phyloP scores from a whole-genome alignment of 2,888 invertebrate species.

The Dascillus cervinus region DNA sequence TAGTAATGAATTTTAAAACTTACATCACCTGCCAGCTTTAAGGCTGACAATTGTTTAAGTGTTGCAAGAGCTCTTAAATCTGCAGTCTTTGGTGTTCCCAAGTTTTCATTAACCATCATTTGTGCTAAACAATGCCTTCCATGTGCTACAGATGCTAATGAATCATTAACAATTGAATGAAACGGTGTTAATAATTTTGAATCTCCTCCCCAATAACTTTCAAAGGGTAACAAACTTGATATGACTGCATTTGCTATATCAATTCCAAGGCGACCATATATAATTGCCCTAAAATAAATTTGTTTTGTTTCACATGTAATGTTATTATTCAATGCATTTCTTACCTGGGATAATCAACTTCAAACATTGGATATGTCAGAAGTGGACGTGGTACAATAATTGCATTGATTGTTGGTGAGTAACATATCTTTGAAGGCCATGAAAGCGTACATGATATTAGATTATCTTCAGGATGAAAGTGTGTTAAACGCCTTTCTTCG shows the following conservation, averaged over 20 bases:
- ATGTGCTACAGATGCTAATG: constrained; percentile 21
- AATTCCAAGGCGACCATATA: constrained; percentile 45
- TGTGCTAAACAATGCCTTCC: constrained; percentile 24
- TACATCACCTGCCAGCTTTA: constrained; percentile 38
- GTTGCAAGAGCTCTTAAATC: constrained; percentile 33
- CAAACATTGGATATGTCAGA: constrained; percentile 40
- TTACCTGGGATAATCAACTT: constrained; percentile 42
- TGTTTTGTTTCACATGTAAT: not conserved
- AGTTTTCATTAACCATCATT: constrained; percentile 23
- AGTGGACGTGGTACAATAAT: constrained; percentile 44
- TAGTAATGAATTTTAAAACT: constrained; percentile 11
- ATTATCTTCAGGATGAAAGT: constrained; percentile 35
- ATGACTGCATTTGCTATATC: constrained; percentile 44
- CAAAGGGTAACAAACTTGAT: constrained; percentile 40
- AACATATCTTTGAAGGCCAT: constrained; percentile 31
- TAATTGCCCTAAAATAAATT: constrained; percentile 38
- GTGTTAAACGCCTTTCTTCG: constrained; percentile 36
- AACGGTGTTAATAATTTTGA: constrained; percentile 39
- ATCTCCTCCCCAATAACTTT: constrained; percentile 37
- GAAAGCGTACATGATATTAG: constrained; percentile 18
- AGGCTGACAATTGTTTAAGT: constrained; percentile 32
- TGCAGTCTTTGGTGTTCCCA: constrained; percentile 21
- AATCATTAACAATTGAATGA: constrained; percentile 37
- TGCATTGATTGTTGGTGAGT: constrained; percentile 41
- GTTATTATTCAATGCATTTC: too few relatives aligned